phyloP scores from a whole-genome alignment of 23 tunicate genomes.

The Oikopleura dioica region DNA sequence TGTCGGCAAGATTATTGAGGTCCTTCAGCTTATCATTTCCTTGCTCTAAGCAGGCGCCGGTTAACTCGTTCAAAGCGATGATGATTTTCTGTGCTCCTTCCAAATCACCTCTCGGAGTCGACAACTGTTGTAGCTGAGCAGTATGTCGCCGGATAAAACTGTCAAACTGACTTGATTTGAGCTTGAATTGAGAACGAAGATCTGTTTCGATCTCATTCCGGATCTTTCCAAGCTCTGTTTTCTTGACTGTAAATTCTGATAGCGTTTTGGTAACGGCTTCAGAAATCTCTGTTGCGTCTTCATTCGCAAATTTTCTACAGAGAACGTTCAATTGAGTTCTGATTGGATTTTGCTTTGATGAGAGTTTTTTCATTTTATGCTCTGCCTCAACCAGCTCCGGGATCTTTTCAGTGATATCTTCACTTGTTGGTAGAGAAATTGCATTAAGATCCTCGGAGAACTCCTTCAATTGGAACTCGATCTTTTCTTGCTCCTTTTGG shows the following conservation, averaged over 20 bases:
- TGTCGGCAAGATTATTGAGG: neutral
- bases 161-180: neutral
- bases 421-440: neutral
- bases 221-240: neutral
- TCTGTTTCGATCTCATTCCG: neutral
- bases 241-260: neutral
- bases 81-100: neutral
- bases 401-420: neutral
- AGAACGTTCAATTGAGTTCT: neutral
- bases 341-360: neutral
- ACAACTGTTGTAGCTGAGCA: neutral
- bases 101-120: neutral
- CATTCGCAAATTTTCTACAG: neutral
- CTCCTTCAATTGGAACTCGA: neutral
- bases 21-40: neutral
- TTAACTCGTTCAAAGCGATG: neutral
- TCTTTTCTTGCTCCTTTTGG: neutral
- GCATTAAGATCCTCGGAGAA: neutral
- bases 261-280: neutral
- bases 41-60: neutral
- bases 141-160: neutral
- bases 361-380: neutral
- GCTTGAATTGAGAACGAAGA: neutral
- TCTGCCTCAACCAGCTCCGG: neutral
- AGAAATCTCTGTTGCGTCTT: neutral